Base-by-base conservation (phyloP, 2,797 vertebrate species). In the Megaceryle alcyon region DNA sequence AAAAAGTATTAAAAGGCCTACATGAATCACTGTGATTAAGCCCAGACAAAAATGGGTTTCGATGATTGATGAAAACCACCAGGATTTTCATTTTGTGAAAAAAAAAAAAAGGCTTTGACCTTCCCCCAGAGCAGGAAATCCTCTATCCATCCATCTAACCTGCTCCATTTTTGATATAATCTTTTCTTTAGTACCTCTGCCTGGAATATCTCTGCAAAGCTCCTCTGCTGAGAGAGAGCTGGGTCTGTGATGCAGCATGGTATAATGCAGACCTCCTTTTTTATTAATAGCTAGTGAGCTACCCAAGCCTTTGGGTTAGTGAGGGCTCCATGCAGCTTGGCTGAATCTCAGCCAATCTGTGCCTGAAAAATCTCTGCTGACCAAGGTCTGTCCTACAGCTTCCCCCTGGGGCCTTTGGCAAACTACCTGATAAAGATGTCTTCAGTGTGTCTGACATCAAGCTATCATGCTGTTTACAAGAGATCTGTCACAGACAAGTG, bases 401-500 rank as follows among this genome's bases (percentile, higher is more conserved):
- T 92, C 86, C 69, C 93, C 82, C 1, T 43, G 20, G 91, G 92
- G 89, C 66, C 91, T 72, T n/a, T 94, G 94, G 95, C 89, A 79
- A 22, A 82, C 89, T 14, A 76, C 92, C 92, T 96, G 95, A 97
- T 96, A 44, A 44, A 97, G 96, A 95, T 70, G 89, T 96, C 94
- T 83, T n/a, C 16, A 3, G 61, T 2, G 1, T 15, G 61, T 60
- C 89, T 95, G 96, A 90, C 92, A 96, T 70, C 14, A n/a, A 94
- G 91, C 80, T 87, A 56, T 94, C 87, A 54, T 14, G 65, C 85
- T 94, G 92, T 86, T 95, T 96, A 91, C 94, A 91, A 86, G 89
- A 88, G 95, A 91, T 94, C 92, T 96, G 95, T 79, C 73, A 69
- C 90, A 93, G 92, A 96, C 95, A 94, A 95, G 92, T 53, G 91